Conservation (phyloP, 2,797 vertebrate genomes). For the Petrocephalus schoutedeni region DNA sequence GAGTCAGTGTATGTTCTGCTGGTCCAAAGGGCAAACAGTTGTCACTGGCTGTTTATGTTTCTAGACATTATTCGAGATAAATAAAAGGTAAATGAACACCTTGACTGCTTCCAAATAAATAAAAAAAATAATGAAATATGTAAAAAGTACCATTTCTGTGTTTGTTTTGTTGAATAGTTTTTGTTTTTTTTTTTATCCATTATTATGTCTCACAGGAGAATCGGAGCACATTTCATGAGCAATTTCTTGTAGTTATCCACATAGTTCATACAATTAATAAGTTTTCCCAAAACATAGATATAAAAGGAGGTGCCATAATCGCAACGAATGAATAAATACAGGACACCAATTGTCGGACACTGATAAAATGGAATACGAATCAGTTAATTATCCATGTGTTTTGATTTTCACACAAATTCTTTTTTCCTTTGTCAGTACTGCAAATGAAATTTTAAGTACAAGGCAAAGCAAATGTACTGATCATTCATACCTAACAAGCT, state of each 20-base stretch:
- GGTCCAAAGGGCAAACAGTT: neutral
- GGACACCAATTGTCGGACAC: neutral
- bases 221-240: neutral
- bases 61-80: neutral
- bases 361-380: neutral
- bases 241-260: conserved; percentile 5
- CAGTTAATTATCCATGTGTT: neutral
- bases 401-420: neutral
- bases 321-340: neutral
- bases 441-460: neutral
- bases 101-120: neutral
- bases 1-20: neutral
- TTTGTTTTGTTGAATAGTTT: neutral
- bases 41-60: neutral
- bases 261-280: neutral
- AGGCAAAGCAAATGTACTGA: neutral
- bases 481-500: neutral
- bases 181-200: neutral
- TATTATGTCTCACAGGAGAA: neutral
- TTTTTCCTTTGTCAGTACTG: neutral
- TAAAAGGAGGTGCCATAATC: neutral
- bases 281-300: conserved; percentile 1
- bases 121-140: neutral
- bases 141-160: neutral
- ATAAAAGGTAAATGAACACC: neutral